phyloP scores from a whole-genome alignment of 2,113 vertebrate species.

The Prunella fulvescens region DNA sequence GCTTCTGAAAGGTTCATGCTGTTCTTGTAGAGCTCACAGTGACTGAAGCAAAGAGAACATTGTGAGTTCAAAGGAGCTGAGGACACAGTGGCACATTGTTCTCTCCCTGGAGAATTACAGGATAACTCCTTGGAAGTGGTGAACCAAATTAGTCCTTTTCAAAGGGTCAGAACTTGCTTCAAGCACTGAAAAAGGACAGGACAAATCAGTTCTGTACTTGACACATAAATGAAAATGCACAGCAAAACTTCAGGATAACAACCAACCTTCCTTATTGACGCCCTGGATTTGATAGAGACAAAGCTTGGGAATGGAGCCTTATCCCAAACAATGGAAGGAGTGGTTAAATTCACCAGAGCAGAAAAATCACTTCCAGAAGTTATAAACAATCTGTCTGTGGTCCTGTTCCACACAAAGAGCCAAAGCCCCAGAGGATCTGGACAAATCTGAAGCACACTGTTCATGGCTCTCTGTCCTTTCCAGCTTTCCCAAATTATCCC shows the following conservation, averaged over 20 bases:
- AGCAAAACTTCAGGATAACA: neutral
- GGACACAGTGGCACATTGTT: neutral
- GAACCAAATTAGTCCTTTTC: neutral
- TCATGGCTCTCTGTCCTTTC: slow-evolving; percentile 62
- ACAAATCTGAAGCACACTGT: slow-evolving; percentile 70
- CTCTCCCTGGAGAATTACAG: neutral
- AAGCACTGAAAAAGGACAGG: neutral
- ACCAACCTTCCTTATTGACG: neutral
- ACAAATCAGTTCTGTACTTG: neutral
- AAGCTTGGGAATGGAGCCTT: neutral
- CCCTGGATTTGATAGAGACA: neutral
- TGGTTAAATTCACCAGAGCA: neutral
- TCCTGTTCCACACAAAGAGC: neutral
- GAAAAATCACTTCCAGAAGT: neutral
- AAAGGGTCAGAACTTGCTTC: neutral
- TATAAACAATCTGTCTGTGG: neutral
- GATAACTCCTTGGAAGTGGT: neutral
- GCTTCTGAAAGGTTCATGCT: neutral
- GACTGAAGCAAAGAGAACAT: neutral
- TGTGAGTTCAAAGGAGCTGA: neutral
- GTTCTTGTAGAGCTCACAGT: neutral
- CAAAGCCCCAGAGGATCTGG: slow-evolving; percentile 60
- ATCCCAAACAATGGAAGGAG: neutral
- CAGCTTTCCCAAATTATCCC: slow-evolving; percentile 66
- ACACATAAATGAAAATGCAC: neutral